A percentile compares a stretch with the other conserved stretches of the same genome.
phyloP scores from a whole-genome alignment of 2,797 vertebrate genomes.

The Sebastolobus altivelis region DNA sequence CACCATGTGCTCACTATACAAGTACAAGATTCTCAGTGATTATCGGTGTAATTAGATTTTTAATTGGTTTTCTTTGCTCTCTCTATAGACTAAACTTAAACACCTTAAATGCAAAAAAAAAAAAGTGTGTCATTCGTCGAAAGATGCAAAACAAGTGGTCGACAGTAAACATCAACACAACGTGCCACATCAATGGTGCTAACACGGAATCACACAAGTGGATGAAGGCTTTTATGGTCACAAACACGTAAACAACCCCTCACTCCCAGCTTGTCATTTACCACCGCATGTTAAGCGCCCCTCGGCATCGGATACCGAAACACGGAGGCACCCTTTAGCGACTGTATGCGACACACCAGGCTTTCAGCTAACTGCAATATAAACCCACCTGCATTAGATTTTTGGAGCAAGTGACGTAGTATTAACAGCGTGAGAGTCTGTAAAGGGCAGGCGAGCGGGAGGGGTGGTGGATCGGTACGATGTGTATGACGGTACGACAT shows the following conservation, averaged over 20 bases:
- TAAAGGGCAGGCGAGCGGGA: no score
- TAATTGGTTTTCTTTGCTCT: constrained; percentile 63
- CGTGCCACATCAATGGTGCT: neutral
- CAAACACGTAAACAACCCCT: neutral
- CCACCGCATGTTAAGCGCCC: no score
- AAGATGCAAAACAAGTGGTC: constrained; percentile 15
- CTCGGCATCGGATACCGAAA: no score
- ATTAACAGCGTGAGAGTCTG: no score
- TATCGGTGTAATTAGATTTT: constrained; percentile 69
- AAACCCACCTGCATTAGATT: no score
- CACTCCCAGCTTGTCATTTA: no score
- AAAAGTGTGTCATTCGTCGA: constrained; percentile 10
- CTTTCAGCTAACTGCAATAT: no score
- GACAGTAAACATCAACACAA: constrained; percentile 1
- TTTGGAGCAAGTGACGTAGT: no score
- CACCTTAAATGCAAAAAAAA: constrained; percentile 42
- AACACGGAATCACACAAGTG: constrained; percentile 3
- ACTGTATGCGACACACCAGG: no score
- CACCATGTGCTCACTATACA: constrained; percentile 16
- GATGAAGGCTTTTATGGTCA: neutral
- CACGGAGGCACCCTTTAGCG: no score
- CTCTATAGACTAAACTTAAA: constrained; percentile 47
- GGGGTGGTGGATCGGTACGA: no score
- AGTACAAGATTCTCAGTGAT: constrained; percentile 49
- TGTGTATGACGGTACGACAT: no score